phyloP scores from a whole-genome alignment of 2,888 invertebrate genomes.

The Lasioglossum marginatum region DNA sequence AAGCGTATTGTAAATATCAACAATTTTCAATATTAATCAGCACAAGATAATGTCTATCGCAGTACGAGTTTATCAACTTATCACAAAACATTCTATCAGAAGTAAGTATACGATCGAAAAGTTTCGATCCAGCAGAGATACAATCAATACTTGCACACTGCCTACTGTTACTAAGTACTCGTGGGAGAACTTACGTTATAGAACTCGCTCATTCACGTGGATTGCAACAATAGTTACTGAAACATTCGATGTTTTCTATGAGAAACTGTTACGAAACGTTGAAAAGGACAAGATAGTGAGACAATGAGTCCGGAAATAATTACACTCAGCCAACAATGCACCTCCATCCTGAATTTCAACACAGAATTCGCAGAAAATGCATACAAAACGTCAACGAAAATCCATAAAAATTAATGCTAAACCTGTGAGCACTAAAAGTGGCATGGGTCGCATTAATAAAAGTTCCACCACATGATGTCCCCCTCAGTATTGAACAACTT shows the following conservation, averaged over 20 bases:
- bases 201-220: background rate
- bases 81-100: too few species aligned
- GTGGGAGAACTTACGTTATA: background rate
- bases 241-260: background rate
- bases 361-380: background rate
- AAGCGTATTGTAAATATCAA: too few species aligned
- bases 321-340: background rate
- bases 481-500: too few species aligned
- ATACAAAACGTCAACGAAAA: background rate
- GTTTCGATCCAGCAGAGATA: too few species aligned
- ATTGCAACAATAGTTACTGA: background rate
- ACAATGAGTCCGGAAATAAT: background rate
- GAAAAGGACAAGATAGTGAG: background rate
- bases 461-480: too few species aligned
- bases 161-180: background rate
- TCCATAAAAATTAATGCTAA: background rate
- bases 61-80: too few species aligned
- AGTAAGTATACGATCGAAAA: too few species aligned
- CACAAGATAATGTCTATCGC: too few species aligned
- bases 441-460: background rate
- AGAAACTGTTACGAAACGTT: conserved; percentile 1
- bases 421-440: too few species aligned
- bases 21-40: too few species aligned
- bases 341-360: background rate
- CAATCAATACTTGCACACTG: background rate